Conservation (phyloP, 2,797 vertebrate genomes). For the Enteromius argenteus region DNA sequence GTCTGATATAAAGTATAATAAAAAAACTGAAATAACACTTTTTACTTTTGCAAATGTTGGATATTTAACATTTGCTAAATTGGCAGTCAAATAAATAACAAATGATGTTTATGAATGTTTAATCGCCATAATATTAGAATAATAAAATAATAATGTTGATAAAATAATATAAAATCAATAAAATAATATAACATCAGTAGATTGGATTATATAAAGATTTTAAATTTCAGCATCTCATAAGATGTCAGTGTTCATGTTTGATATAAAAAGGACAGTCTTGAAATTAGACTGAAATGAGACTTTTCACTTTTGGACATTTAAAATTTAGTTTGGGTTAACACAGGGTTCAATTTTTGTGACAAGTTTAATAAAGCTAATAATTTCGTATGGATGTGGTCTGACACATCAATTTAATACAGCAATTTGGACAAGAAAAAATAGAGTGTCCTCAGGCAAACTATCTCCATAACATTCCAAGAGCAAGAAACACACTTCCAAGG, state of each 20-base stretch:
- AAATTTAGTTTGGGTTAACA: not conserved
- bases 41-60: not conserved
- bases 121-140: not conserved
- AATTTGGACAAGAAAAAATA: not conserved
- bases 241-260: not conserved
- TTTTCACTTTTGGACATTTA: not conserved
- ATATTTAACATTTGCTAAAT: not conserved
- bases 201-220: not conserved
- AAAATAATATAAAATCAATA: not conserved
- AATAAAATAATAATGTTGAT: not conserved
- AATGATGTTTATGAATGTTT: not conserved
- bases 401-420: slow-evolving; percentile 5
- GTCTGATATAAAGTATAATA: not conserved
- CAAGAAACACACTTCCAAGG: slow-evolving; percentile 5
- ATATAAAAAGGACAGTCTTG: not conserved
- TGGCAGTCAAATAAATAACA: not conserved
- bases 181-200: not conserved
- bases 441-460: not conserved
- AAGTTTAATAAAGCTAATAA: slow-evolving; percentile 1
- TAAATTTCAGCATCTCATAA: not conserved
- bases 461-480: not conserved
- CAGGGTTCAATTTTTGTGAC: not conserved
- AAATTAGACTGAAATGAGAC: not conserved
- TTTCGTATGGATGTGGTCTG: not conserved
- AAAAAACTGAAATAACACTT: not conserved